Conservation (phyloP, 2,113 vertebrate species). For the Tympanuchus pallidicinctus region DNA sequence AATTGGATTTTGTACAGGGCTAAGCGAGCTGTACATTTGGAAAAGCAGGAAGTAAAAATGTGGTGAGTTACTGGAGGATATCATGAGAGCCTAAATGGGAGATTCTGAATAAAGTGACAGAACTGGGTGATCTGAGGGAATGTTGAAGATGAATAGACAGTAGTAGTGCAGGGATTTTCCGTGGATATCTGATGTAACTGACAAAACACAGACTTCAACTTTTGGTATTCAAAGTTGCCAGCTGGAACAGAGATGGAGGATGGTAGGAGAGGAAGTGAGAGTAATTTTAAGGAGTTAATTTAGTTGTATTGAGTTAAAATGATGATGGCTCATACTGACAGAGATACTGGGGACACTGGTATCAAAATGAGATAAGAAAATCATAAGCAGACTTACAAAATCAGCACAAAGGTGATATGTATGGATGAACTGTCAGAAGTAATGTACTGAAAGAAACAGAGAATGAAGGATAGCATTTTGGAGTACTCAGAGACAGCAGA, state of each 20-base stretch:
- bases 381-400: not conserved
- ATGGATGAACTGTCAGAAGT: not conserved
- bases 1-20: not conserved
- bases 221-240: not conserved
- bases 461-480: not conserved
- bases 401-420: not conserved
- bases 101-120: not conserved
- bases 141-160: not conserved
- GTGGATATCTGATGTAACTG: not conserved
- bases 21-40: not conserved
- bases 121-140: rapidly evolving
- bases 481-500: not conserved
- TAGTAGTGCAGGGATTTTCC: not conserved
- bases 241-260: not conserved
- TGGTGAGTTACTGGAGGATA: not conserved
- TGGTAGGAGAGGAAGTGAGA: not conserved
- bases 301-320: not conserved
- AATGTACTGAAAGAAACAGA: not conserved
- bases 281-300: rapidly evolving
- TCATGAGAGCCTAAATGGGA: not conserved
- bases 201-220: not conserved
- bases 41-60: not conserved
- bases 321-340: rapidly evolving
- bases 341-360: not conserved
- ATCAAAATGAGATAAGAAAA: not conserved